Evolutionary conservation across 2,888 invertebrate species (phyloP).

Genomic region (Eristalinus sepulchralis): DNA sequence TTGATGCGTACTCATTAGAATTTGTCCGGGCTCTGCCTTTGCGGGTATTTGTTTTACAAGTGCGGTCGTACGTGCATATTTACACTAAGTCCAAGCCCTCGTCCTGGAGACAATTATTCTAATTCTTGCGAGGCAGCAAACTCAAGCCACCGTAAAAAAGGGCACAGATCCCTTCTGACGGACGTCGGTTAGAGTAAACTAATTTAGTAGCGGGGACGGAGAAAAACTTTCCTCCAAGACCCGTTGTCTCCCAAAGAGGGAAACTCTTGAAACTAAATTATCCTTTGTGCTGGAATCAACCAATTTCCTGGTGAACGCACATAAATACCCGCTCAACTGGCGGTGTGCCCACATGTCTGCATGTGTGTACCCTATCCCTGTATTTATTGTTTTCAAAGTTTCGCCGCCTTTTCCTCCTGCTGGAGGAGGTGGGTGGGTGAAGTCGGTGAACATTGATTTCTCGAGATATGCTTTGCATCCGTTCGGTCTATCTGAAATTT

Average conservation of each 20-base stretch:
- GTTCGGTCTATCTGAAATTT: constrained; percentile 49
- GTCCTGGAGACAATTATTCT: constrained; percentile 17
- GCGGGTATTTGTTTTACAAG: constrained; percentile 24
- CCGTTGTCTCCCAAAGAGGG: constrained; percentile 42
- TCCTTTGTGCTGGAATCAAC: constrained; percentile 54
- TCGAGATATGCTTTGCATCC: constrained; percentile 51
- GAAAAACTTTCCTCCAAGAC: not conserved
- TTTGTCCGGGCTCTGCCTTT: not conserved
- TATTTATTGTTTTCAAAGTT: constrained; percentile 55
- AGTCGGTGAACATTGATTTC: constrained; percentile 4
- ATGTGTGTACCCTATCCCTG: not conserved
- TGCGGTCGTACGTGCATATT: constrained; percentile 24
- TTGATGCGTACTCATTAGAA: constrained; percentile 21
- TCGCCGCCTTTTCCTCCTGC: constrained; percentile 4
- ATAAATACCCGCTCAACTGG: constrained; percentile 26
- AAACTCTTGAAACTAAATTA: constrained; percentile 64
- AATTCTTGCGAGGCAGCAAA: constrained; percentile 11
- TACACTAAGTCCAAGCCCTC: not conserved
- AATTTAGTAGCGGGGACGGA: constrained; percentile 18
- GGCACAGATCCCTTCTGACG: constrained; percentile 6
- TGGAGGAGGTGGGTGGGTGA: not conserved
- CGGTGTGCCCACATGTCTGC: not conserved
- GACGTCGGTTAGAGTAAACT: constrained; percentile 44
- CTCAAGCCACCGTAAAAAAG: constrained; percentile 21
- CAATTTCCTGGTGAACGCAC: constrained; percentile 56